These are phyloP conservation scores for Hestina assimilis DNA, from an alignment of 1,140 invertebrate species.

Conservation along the genomic window DNA sequence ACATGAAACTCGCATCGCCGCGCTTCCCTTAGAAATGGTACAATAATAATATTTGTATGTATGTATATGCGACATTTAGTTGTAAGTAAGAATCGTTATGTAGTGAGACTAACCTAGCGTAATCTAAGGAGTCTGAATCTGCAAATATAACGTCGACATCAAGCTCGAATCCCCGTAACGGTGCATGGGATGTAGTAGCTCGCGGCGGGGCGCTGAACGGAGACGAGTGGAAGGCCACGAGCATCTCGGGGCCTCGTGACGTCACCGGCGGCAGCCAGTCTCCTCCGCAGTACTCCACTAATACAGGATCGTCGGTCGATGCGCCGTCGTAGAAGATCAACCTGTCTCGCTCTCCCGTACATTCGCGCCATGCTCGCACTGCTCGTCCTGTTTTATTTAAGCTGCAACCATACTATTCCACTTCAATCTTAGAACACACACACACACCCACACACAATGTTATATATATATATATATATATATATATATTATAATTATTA, in stretches of 20 bases:
- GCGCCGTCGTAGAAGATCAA: conserved; percentile 92
- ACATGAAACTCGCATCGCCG: conserved; percentile 85
- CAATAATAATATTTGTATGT: not conserved
- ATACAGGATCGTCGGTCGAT: conserved; percentile 86
- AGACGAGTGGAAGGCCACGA: conserved; percentile 91
- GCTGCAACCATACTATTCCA: conserved; percentile 43
- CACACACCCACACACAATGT: too few species aligned
- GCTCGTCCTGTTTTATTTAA: conserved; percentile 84
- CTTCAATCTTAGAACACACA: not conserved
- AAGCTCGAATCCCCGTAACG: conserved; percentile 87
- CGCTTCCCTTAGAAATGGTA: conserved; percentile 44
- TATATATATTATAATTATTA: too few species aligned
- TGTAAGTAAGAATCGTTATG: too few species aligned
- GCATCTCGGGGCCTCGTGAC: conserved; percentile 87
- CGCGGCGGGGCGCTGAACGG: conserved; percentile 86
- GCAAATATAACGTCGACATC: conserved; percentile 92
- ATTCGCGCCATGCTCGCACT: conserved; percentile 89
- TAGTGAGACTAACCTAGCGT: conserved; percentile 71
- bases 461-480: too few species aligned
- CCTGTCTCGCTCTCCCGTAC: conserved; percentile 88
- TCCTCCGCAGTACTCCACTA: conserved; percentile 92
- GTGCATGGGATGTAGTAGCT: conserved; percentile 73
- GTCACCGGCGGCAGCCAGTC: conserved; percentile 87
- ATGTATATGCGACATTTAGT: too few species aligned
- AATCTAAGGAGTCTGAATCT: conserved; percentile 84